These are phyloP conservation scores for Xestobium rufovillosum DNA, from an alignment of 2,888 invertebrate genomes.

Conservation along the genomic window DNA sequence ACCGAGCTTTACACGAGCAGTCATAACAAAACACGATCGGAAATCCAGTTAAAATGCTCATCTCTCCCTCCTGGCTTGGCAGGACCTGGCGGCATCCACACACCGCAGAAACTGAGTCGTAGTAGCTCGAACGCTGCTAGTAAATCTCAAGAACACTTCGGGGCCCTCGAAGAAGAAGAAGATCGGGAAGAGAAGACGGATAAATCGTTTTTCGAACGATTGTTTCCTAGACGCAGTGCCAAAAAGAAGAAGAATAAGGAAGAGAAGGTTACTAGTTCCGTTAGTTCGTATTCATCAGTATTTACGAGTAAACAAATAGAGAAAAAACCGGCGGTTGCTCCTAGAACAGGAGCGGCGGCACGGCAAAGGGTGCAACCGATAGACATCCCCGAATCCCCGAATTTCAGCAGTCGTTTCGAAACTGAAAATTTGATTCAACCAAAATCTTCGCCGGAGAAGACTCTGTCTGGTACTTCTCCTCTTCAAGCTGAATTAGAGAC, in stretches of 20 bases:
- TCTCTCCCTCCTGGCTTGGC: slow-evolving; percentile 58
- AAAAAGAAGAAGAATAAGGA: slow-evolving; percentile 58
- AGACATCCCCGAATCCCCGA: slow-evolving; percentile 44
- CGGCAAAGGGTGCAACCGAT: slow-evolving; percentile 52
- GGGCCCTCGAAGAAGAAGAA: slow-evolving; percentile 33
- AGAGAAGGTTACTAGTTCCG: slow-evolving; percentile 15
- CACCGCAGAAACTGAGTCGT: slow-evolving; percentile 47
- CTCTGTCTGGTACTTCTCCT: slow-evolving; percentile 29
- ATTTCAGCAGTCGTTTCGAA: slow-evolving; percentile 30
- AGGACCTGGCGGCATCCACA: slow-evolving; percentile 43
- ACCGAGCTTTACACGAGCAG: slow-evolving; percentile 39
- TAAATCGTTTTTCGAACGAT: slow-evolving; percentile 57
- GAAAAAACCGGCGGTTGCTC: slow-evolving; percentile 32
- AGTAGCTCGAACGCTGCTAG: slow-evolving; percentile 42
- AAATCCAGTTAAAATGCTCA: slow-evolving; percentile 55
- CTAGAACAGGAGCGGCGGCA: slow-evolving; percentile 46
- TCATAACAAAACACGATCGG: slow-evolving; percentile 32
- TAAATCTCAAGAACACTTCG: slow-evolving; percentile 36
- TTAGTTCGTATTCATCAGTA: background rate
- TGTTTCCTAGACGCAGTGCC: slow-evolving; percentile 62
- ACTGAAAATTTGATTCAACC: slow-evolving; percentile 22
- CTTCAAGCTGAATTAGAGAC: slow-evolving; percentile 36
- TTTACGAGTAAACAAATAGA: slow-evolving; percentile 15
- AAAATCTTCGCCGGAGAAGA: slow-evolving; percentile 31
- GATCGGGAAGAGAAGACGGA: slow-evolving; percentile 48